phyloP scores from a whole-genome alignment of 1,140 invertebrate genomes.

The Bombus huntii region DNA sequence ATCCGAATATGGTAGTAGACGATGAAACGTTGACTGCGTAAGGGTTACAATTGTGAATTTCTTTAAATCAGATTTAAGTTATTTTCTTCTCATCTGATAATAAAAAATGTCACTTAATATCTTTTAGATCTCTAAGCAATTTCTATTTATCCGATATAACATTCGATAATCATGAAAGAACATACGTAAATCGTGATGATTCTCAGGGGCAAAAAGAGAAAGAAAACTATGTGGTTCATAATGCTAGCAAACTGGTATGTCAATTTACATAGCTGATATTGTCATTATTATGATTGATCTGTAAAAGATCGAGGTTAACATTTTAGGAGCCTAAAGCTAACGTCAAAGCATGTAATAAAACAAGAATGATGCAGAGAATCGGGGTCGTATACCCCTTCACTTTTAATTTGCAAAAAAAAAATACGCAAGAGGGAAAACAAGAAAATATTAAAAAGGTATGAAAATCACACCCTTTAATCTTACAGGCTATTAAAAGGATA shows the following conservation, averaged over 20 bases:
- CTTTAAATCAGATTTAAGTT: neutral
- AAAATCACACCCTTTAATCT: neutral
- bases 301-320: neutral
- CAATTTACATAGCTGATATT: neutral
- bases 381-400: constrained; percentile 32
- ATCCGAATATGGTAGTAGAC: neutral
- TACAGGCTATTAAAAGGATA: neutral
- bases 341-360: neutral
- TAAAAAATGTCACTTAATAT: neutral
- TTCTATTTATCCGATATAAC: constrained; percentile 13
- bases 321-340: neutral
- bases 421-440: constrained; percentile 11
- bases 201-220: no score
- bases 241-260: neutral
- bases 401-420: constrained; percentile 50
- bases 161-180: rapidly evolving
- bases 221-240: neutral
- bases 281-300: neutral
- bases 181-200: neutral
- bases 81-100: no score
- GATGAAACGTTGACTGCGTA: neutral
- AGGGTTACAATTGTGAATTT: neutral
- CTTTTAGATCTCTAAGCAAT: constrained; percentile 21
- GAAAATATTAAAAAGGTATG: constrained; percentile 32
- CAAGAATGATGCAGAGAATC: neutral